Percentiles rank a stretch among this genome's conserved stretches.
Conservation (phyloP, 37 sponge, comb jelly and placozoan genomes). For the Ephydatia muelleri region DNA sequence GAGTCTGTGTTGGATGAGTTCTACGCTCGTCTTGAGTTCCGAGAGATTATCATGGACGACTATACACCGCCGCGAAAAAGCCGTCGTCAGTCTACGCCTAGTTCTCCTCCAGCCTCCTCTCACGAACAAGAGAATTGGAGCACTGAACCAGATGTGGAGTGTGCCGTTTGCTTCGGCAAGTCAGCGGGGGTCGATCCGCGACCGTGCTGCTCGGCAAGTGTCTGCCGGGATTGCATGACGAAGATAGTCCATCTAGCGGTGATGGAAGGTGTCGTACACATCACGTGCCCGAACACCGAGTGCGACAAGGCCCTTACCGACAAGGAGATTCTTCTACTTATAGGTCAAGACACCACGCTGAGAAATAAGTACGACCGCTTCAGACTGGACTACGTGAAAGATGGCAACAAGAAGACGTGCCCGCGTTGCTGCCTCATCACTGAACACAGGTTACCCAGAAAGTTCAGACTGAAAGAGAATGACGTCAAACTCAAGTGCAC, state of each 20-base stretch:
- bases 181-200: not conserved
- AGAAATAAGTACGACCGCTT: conserved; percentile 43
- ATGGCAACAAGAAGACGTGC: conserved; percentile 52
- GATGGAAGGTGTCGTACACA: conserved; percentile 38
- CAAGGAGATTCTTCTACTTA: not conserved
- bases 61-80: too few species aligned
- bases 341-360: not conserved
- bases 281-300: conserved; percentile 63
- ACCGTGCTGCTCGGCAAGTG: conserved; percentile 38
- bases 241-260: conserved; percentile 28
- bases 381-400: not conserved
- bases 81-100: too few species aligned
- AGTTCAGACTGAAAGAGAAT: conserved; percentile 5
- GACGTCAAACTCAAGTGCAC: conserved; percentile 62
- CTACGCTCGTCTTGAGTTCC: too few species aligned
- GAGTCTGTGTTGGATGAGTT: too few species aligned
- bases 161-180: not conserved
- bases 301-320: conserved; percentile 41
- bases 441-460: conserved; percentile 38
- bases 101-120: not conserved
- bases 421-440: conserved; percentile 62
- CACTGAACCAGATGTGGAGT: too few species aligned
- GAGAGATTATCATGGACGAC: too few species aligned
- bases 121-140: too few species aligned
- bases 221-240: conserved; percentile 56